Percentiles rank a stretch among this genome's conserved stretches.
phyloP scores from a whole-genome alignment of 2,797 vertebrate genomes.

The Glyptemys insculpta region DNA sequence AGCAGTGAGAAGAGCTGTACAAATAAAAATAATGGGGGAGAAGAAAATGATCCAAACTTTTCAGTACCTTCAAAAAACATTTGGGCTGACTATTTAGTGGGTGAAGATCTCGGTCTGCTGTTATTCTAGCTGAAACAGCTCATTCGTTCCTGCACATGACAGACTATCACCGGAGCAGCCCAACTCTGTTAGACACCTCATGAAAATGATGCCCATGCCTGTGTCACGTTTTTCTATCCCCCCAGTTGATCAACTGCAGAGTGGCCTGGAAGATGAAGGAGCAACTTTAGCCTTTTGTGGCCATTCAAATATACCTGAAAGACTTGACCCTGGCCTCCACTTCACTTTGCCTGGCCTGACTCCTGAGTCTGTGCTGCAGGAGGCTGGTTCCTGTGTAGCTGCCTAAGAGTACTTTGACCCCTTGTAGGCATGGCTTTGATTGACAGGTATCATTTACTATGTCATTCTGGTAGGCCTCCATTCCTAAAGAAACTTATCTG shows the following conservation, averaged over 20 bases:
- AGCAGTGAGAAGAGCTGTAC: neutral
- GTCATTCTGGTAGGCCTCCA: neutral
- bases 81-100: fast-evolving
- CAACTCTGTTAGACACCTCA: fast-evolving
- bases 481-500: neutral
- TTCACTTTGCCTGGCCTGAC: fast-evolving
- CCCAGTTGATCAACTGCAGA: neutral
- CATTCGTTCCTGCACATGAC: fast-evolving
- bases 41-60: neutral
- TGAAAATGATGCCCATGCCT: neutral
- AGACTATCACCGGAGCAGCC: neutral
- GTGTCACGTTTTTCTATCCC: neutral
- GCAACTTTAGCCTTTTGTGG: fast-evolving
- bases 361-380: neutral
- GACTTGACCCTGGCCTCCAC: neutral
- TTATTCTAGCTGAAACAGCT: neutral
- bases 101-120: neutral
- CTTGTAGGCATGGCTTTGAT: neutral
- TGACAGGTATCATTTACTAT: neutral
- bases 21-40: neutral
- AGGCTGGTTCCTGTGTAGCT: neutral
- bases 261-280: neutral
- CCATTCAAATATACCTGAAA: neutral
- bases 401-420: neutral
- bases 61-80: neutral